Conservation (phyloP, 2,888 invertebrate species). For the Mechanitis mazaeus region DNA sequence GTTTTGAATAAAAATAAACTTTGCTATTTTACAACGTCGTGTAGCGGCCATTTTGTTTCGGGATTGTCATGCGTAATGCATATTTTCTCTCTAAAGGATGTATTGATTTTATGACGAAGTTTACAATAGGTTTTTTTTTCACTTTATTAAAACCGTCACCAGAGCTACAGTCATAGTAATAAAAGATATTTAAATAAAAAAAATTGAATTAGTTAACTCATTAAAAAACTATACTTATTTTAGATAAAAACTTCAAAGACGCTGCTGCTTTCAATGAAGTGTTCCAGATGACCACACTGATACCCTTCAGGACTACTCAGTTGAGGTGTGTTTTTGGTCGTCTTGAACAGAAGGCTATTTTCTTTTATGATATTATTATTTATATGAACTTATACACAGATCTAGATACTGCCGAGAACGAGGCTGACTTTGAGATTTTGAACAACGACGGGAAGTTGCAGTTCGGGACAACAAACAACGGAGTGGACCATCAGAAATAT, state of each 20-base stretch:
- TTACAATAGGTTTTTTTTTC: too few relatives aligned
- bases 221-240: not conserved
- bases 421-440: slow-evolving; percentile 91
- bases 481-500: slow-evolving; percentile 80
- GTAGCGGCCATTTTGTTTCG: too few relatives aligned
- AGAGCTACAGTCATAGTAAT: too few relatives aligned
- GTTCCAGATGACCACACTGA: slow-evolving; percentile 94
- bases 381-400: too few relatives aligned
- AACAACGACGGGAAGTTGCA: slow-evolving; percentile 87
- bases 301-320: slow-evolving; percentile 92
- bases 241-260: slow-evolving; percentile 97
- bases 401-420: slow-evolving; percentile 84
- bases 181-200: too few relatives aligned
- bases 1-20: too few relatives aligned
- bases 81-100: too few relatives aligned
- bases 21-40: too few relatives aligned
- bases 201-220: not conserved
- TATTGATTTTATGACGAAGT: too few relatives aligned
- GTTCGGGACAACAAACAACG: slow-evolving; percentile 85
- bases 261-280: slow-evolving; percentile 96
- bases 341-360: slow-evolving; percentile 79
- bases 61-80: too few relatives aligned
- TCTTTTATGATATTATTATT: too few relatives aligned
- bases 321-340: slow-evolving; percentile 88
- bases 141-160: too few relatives aligned